phyloP scores from a whole-genome alignment of 2,113 vertebrate species.

The Corythaixoides concolor region DNA sequence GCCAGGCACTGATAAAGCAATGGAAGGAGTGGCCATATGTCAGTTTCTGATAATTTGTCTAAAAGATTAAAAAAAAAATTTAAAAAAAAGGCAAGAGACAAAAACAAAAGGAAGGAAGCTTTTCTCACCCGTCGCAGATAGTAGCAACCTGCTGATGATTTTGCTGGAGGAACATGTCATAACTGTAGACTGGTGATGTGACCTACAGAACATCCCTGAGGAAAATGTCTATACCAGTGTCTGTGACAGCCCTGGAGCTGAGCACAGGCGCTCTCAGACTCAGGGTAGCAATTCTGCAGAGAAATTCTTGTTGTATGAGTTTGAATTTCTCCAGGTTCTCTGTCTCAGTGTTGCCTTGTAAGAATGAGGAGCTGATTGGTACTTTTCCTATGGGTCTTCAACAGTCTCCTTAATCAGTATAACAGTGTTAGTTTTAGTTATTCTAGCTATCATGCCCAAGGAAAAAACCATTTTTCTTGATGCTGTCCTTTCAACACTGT shows the following conservation, averaged over 20 bases:
- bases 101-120: neutral
- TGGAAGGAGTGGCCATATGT: neutral
- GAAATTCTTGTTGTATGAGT: neutral
- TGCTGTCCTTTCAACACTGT: neutral
- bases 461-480: neutral
- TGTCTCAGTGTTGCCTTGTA: neutral
- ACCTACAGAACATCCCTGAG: neutral
- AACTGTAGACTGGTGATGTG: neutral
- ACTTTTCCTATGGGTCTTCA: neutral
- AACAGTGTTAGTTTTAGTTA: neutral
- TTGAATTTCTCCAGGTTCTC: conserved; percentile 3
- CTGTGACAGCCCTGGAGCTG: neutral
- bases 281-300: neutral
- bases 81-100: neutral
- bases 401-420: neutral
- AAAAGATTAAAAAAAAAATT: neutral
- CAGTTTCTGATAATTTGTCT: neutral
- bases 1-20: accelerated
- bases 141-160: neutral
- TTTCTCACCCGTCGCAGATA: neutral
- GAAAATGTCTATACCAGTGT: neutral
- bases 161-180: neutral
- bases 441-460: neutral
- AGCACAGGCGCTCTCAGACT: neutral
- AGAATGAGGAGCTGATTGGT: neutral